A percentile compares a stretch with the other conserved stretches of the same genome.
Evolutionary conservation across 2,113 vertebrate species (phyloP).

Genomic region (Ariopsis seemanni): DNA sequence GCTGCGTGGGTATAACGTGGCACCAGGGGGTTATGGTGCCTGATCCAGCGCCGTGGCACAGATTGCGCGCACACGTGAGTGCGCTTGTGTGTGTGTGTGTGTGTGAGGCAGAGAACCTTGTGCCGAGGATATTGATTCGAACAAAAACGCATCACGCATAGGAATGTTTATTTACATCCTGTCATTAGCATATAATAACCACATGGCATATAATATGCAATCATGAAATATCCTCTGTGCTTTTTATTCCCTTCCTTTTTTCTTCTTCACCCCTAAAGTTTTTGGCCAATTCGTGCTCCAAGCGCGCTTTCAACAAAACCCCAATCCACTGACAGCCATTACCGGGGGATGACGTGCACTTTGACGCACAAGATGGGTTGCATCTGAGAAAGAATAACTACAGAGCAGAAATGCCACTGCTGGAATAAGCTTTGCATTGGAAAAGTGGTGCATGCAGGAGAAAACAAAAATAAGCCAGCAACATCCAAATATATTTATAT

Average conservation of each 20-base stretch:
- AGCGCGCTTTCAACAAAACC: slow-evolving; percentile 47
- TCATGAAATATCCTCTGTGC: no score
- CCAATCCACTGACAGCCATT: slow-evolving; percentile 65
- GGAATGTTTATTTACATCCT: slow-evolving; percentile 41
- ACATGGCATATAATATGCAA: no score
- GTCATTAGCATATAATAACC: not conserved
- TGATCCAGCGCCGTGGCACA: slow-evolving; percentile 40
- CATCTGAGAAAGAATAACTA: slow-evolving; percentile 72
- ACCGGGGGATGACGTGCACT: slow-evolving; percentile 73
- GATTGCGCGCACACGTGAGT: slow-evolving; percentile 56
- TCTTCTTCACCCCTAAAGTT: not conserved
- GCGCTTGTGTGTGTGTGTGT: slow-evolving; percentile 61
- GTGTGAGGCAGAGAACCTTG: slow-evolving; percentile 69
- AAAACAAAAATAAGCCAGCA: not conserved
- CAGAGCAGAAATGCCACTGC: slow-evolving; percentile 65
- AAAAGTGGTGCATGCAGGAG: slow-evolving; percentile 15
- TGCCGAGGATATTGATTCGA: slow-evolving; percentile 70
- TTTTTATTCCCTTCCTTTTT: no score
- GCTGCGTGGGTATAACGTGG: slow-evolving; percentile 42
- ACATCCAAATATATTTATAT: not conserved
- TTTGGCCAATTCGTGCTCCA: not conserved
- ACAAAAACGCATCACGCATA: slow-evolving; percentile 58
- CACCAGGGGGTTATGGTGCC: slow-evolving; percentile 38
- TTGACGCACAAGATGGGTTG: slow-evolving; percentile 75
- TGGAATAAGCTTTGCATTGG: slow-evolving; percentile 54